Evolutionary conservation across 2,797 vertebrate genomes (phyloP).

Genomic region (Morelia viridis): DNA sequence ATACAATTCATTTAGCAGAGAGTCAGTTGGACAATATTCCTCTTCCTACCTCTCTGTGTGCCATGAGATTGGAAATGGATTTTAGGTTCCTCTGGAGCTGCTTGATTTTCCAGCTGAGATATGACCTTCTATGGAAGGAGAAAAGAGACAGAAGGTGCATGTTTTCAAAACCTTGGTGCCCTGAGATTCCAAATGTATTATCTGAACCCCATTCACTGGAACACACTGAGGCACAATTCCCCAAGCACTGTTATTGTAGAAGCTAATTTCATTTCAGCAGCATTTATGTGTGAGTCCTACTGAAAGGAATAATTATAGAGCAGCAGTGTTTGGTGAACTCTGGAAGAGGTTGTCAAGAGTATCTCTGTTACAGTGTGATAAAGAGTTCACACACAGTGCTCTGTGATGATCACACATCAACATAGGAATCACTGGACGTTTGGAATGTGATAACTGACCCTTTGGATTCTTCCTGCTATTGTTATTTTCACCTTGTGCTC

Average conservation of each 20-base stretch:
- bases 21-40: not conserved
- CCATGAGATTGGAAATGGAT: not conserved
- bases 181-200: not conserved
- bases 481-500: conserved; percentile 8
- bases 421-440: not conserved
- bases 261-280: not conserved
- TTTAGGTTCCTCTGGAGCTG: not conserved
- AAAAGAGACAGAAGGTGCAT: not conserved
- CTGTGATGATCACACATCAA: not conserved
- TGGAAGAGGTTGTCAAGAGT: not conserved
- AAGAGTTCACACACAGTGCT: not conserved
- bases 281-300: not conserved
- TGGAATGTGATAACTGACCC: not conserved
- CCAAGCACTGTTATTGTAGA: not conserved
- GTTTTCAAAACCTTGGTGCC: not conserved
- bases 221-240: not conserved
- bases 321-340: not conserved
- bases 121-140: not conserved
- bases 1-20: not conserved
- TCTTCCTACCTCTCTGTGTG: not conserved
- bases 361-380: not conserved
- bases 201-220: not conserved
- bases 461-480: not conserved
- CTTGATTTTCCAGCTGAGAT: not conserved
- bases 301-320: not conserved